Conservation (phyloP, 2,797 vertebrate genomes). For the Diglossa cyanea region DNA sequence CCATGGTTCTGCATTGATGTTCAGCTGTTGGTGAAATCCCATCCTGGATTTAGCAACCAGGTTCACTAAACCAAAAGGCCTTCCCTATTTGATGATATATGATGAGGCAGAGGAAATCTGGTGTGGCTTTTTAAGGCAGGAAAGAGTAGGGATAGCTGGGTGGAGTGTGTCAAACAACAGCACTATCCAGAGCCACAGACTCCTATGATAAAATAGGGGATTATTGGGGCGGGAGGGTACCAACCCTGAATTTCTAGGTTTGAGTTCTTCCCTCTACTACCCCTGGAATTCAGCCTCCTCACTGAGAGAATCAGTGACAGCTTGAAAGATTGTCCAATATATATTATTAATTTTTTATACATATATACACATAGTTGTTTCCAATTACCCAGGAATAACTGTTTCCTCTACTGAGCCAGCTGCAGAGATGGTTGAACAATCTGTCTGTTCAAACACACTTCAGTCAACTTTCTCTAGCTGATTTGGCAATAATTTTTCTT, state of each 20-base stretch:
- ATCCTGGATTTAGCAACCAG: not conserved
- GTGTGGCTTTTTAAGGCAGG: not conserved
- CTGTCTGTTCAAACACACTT: conserved; percentile 45
- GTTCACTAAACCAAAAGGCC: not conserved
- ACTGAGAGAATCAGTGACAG: not conserved
- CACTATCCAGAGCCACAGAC: not conserved
- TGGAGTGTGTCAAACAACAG: not conserved
- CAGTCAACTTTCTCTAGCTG: conserved; percentile 36
- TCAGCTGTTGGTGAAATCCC: not conserved
- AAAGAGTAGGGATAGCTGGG: not conserved
- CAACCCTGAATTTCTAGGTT: not conserved
- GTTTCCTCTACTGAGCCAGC: conserved; percentile 33
- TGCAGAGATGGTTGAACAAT: conserved; percentile 49
- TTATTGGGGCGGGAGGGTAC: not conserved
- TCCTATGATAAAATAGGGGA: not conserved
- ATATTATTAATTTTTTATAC: not conserved
- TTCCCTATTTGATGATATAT: not conserved
- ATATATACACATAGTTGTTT: not conserved
- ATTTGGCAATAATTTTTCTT: conserved; percentile 44
- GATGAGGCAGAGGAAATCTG: not conserved
- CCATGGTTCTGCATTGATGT: not conserved
- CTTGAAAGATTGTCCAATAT: not conserved
- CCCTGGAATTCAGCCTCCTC: not conserved
- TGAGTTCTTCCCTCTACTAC: not conserved
- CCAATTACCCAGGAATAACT: conserved; percentile 41